Percentiles rank a stretch among this genome's conserved stretches.
Evolutionary conservation across 2,797 vertebrate genomes (phyloP).

Genomic region (Scolopax bukidnonensis): DNA sequence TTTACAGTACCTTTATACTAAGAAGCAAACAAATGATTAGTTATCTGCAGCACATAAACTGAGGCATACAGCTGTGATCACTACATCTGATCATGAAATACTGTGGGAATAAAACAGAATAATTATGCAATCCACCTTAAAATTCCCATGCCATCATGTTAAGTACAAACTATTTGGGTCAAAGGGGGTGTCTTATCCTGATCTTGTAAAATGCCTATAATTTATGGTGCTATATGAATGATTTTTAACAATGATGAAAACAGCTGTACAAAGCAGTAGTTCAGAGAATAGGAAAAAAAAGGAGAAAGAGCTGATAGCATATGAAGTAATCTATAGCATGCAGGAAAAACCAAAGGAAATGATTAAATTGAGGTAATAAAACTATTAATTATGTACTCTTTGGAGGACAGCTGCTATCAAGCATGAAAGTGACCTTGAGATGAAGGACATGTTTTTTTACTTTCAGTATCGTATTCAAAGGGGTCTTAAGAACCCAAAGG

Average conservation of each 20-base stretch:
- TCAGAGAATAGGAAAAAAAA: neutral
- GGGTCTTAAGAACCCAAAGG: neutral
- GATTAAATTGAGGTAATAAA: neutral
- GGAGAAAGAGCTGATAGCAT: neutral
- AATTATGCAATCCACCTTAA: neutral
- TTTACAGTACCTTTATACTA: neutral
- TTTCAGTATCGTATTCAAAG: neutral
- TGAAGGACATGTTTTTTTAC: neutral
- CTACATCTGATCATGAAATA: neutral
- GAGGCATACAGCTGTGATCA: neutral
- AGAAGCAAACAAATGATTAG: neutral
- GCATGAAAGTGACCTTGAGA: slow-evolving; percentile 2
- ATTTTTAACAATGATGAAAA: slow-evolving; percentile 35
- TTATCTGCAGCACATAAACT: neutral
- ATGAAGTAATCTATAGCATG: neutral
- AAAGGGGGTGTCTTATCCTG: neutral
- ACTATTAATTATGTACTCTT: slow-evolving; percentile 16
- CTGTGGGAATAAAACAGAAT: neutral
- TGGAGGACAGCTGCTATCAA: neutral
- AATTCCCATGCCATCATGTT: neutral
- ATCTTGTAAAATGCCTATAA: neutral
- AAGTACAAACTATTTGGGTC: neutral
- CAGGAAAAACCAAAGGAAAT: neutral
- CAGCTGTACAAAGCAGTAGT: neutral
- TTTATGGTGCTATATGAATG: slow-evolving; percentile 14